These are phyloP conservation scores for Drosophila bunnanda DNA, from an alignment of 2,888 invertebrate genomes.

Conservation along the genomic window DNA sequence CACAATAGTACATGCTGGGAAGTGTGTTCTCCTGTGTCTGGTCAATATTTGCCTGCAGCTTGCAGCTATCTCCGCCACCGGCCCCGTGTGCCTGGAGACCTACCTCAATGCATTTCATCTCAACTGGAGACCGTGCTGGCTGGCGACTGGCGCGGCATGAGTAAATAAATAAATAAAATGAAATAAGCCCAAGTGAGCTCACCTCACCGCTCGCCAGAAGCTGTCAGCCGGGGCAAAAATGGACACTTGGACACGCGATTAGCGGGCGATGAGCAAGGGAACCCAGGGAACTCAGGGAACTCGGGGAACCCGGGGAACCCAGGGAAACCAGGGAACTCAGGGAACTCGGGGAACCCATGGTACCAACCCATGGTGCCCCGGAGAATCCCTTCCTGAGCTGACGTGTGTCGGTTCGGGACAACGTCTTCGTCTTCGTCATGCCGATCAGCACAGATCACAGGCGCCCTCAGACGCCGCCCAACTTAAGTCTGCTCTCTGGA, in stretches of 20 bases:
- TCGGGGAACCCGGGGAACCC: constrained; percentile 51
- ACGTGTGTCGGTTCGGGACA: constrained; percentile 58
- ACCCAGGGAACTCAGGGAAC: constrained; percentile 47
- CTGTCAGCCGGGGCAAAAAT: constrained; percentile 46
- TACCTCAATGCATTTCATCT: constrained; percentile 55
- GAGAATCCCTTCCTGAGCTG: constrained; percentile 47
- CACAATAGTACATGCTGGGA: constrained; percentile 17
- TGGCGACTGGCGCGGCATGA: constrained; percentile 16
- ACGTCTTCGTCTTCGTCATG: constrained; percentile 50
- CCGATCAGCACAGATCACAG: constrained; percentile 62
- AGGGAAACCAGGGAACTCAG: constrained; percentile 48
- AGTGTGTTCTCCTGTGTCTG: neutral
- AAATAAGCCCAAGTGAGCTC: constrained; percentile 27
- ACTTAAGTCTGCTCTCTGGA: neutral
- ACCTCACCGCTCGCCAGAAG: constrained; percentile 44
- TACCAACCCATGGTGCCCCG: constrained; percentile 13
- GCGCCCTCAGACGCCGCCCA: constrained; percentile 63
- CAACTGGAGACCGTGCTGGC: constrained; percentile 10
- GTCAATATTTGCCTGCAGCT: constrained; percentile 24
- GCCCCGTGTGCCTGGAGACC: constrained; percentile 16
- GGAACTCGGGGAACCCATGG: constrained; percentile 5
- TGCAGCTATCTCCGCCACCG: constrained; percentile 2
- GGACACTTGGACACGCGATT: constrained; percentile 31
- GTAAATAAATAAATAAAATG: constrained; percentile 35
- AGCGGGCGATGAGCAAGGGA: constrained; percentile 45